phyloP scores from a whole-genome alignment of 2,888 invertebrate species.

The Brachycybe producta region DNA sequence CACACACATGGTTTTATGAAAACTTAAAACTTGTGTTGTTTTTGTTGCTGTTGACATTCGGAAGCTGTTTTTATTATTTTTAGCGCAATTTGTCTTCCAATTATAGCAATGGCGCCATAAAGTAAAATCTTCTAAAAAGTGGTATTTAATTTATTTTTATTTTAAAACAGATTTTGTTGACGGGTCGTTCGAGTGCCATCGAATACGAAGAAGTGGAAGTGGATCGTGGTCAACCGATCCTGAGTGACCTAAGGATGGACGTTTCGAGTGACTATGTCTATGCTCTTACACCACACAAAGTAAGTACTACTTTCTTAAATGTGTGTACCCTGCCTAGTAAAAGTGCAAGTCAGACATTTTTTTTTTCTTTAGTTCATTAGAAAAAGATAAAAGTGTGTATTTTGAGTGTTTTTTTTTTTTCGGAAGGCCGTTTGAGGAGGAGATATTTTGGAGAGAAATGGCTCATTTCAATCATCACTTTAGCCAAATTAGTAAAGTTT shows the following conservation, averaged over 20 bases:
- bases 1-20: too few relatives aligned
- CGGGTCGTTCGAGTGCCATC: conserved; percentile 49
- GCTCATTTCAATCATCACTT: too few relatives aligned
- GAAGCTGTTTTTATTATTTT: neutral
- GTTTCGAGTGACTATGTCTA: conserved; percentile 71
- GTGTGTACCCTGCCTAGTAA: too few relatives aligned
- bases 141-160: conserved; percentile 13
- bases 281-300: conserved; percentile 63
- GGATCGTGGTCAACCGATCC: conserved; percentile 58
- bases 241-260: conserved; percentile 77
- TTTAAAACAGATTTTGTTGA: conserved; percentile 49
- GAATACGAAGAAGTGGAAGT: conserved; percentile 79
- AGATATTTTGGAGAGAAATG: too few relatives aligned
- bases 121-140: too few relatives aligned
- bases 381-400: too few relatives aligned
- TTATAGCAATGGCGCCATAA: neutral
- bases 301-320: too few relatives aligned
- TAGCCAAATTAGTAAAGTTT: too few relatives aligned
- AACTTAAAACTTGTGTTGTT: neutral
- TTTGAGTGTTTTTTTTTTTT: too few relatives aligned
- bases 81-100: neutral
- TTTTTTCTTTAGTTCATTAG: too few relatives aligned
- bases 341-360: too few relatives aligned
- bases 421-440: too few relatives aligned
- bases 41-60: neutral